phyloP scores from a whole-genome alignment of 2,797 vertebrate genomes.

The Pagetopsis macropterus region DNA sequence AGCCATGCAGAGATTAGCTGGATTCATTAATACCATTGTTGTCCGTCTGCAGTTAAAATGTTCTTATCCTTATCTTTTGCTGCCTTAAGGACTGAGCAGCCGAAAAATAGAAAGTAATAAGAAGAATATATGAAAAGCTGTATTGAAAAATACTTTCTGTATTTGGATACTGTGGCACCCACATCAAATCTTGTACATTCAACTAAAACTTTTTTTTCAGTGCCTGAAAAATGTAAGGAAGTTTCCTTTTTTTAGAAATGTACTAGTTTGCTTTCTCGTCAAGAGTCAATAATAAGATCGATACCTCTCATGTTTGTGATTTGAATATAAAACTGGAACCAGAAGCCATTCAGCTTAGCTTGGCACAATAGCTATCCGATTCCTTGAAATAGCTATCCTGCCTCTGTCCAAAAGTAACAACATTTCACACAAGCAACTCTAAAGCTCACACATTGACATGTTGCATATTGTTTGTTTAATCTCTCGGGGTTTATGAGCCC shows the following conservation, averaged over 20 bases:
- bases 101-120: conserved; percentile 4
- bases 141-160: background rate
- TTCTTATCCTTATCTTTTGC: background rate
- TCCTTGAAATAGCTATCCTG: background rate
- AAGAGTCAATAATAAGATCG: background rate
- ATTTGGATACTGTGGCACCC: background rate
- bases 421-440: background rate
- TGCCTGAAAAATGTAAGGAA: conserved; percentile 1
- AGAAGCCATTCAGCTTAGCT: conserved; percentile 4
- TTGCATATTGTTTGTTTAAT: background rate
- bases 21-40: conserved; percentile 4
- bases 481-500: background rate
- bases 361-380: background rate
- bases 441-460: background rate
- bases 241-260: background rate
- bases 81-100: conserved; percentile 19
- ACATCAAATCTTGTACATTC: conserved; percentile 9
- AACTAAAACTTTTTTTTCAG: background rate
- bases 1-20: background rate
- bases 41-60: background rate
- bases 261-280: background rate
- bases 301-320: background rate
- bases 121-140: conserved; percentile 5
- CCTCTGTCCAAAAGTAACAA: conserved; percentile 1
- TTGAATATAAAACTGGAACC: background rate